These are phyloP conservation scores for Crypturellus undulatus DNA, from an alignment of 2,113 vertebrate genomes.

Conservation along the genomic window DNA sequence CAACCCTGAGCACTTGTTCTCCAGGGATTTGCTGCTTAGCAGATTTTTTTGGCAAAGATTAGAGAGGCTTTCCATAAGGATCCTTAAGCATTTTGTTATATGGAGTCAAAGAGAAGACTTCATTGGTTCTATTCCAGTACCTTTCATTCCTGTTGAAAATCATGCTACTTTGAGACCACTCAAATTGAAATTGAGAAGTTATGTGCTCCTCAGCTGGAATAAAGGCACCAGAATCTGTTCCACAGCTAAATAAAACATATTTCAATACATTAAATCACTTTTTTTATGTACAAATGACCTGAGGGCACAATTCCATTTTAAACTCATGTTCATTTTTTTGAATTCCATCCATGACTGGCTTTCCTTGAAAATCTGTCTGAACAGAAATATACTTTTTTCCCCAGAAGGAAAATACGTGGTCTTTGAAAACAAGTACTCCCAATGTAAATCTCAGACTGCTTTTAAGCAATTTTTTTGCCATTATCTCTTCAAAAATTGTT, in stretches of 20 bases:
- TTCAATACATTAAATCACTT: not conserved
- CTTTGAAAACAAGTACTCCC: not conserved
- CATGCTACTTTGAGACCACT: not conserved
- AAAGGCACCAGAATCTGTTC: not conserved
- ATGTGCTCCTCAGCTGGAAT: not conserved
- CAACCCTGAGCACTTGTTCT: not conserved
- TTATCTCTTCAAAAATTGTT: not conserved
- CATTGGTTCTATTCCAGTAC: not conserved
- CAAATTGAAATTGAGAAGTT: conserved; percentile 14
- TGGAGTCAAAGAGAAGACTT: not conserved
- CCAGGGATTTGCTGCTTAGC: not conserved
- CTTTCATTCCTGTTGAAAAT: conserved; percentile 23
- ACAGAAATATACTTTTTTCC: not conserved
- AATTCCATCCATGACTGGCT: not conserved
- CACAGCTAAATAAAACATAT: not conserved
- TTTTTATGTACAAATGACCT: not conserved
- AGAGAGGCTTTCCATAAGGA: not conserved
- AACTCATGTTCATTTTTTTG: not conserved
- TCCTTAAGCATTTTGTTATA: not conserved
- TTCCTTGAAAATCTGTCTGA: not conserved
- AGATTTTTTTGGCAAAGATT: not conserved
- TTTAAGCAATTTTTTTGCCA: not conserved
- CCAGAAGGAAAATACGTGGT: not conserved
- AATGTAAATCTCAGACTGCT: conserved; percentile 6
- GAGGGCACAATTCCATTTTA: not conserved